These are phyloP conservation scores for Microtus richardsoni DNA, from an alignment of 2,113 vertebrate genomes.

Conservation along the genomic window DNA sequence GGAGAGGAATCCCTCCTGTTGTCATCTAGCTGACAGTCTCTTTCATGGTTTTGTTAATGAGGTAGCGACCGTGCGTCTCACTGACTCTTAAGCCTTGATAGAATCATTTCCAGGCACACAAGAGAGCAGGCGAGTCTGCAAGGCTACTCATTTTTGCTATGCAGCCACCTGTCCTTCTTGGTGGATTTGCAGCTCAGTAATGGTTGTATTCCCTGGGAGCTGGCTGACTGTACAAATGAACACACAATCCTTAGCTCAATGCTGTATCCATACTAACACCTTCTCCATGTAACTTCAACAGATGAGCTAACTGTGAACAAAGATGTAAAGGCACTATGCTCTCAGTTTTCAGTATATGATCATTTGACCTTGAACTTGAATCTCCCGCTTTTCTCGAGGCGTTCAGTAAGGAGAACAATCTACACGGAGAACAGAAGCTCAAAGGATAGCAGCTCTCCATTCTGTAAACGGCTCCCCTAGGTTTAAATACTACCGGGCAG, in stretches of 20 bases:
- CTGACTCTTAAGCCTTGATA: background rate
- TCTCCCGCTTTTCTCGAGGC: background rate
- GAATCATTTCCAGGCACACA: background rate
- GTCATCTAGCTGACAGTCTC: background rate
- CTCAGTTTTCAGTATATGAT: background rate
- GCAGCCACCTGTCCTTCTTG: too few relatives aligned
- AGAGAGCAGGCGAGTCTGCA: background rate
- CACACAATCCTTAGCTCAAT: too few relatives aligned
- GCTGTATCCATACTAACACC: background rate
- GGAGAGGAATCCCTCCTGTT: background rate
- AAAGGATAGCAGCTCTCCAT: background rate
- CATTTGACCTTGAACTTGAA: background rate
- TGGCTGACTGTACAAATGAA: background rate
- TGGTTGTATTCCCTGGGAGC: background rate
- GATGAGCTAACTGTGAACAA: background rate
- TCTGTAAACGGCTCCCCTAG: background rate
- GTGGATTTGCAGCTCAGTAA: background rate
- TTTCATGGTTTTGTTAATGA: background rate
- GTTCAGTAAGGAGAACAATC: background rate
- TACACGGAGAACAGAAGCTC: background rate
- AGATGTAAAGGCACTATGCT: background rate
- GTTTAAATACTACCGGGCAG: background rate
- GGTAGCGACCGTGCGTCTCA: background rate
- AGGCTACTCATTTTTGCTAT: background rate
- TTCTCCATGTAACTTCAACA: background rate